These are phyloP conservation scores for Stegostoma tigrinum DNA, from an alignment of 2,113 vertebrate species.

Conservation along the genomic window DNA sequence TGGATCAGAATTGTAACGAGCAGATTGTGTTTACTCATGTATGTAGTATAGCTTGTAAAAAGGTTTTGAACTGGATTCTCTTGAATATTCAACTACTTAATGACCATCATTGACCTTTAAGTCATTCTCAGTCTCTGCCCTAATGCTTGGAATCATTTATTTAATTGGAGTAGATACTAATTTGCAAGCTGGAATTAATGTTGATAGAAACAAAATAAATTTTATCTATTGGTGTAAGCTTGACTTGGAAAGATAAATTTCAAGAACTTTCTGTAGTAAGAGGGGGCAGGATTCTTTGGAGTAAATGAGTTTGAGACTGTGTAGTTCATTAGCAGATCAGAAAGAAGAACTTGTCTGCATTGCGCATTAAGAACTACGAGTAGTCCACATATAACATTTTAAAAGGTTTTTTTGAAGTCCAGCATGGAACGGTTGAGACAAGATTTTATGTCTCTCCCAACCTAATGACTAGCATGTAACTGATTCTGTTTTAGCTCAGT, in stretches of 20 bases:
- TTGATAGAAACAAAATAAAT: not conserved
- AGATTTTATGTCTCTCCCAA: slow-evolving; percentile 14
- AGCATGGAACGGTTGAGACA: slow-evolving; percentile 23
- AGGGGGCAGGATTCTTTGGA: not conserved
- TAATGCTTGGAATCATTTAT: not conserved
- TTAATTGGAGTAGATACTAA: not conserved
- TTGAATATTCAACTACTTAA: not conserved
- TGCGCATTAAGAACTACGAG: not conserved
- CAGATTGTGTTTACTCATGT: not conserved
- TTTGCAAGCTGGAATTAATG: not conserved
- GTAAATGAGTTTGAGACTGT: not conserved
- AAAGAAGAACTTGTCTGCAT: not conserved
- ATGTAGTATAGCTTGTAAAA: not conserved
- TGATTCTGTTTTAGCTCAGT: slow-evolving; percentile 54
- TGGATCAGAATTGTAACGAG: not conserved
- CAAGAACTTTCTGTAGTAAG: not conserved
- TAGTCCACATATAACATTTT: not conserved
- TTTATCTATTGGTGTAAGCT: not conserved
- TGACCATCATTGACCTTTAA: not conserved
- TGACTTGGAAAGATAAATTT: not conserved
- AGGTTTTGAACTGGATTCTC: slow-evolving; percentile 3
- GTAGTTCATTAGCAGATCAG: not conserved
- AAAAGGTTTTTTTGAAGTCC: not conserved
- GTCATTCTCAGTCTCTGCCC: not conserved
- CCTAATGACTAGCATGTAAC: slow-evolving; percentile 34